A percentile compares a stretch with the other conserved stretches of the same genome.
Conservation (phyloP, 2,888 invertebrate species). For the Odontothrips loti region DNA sequence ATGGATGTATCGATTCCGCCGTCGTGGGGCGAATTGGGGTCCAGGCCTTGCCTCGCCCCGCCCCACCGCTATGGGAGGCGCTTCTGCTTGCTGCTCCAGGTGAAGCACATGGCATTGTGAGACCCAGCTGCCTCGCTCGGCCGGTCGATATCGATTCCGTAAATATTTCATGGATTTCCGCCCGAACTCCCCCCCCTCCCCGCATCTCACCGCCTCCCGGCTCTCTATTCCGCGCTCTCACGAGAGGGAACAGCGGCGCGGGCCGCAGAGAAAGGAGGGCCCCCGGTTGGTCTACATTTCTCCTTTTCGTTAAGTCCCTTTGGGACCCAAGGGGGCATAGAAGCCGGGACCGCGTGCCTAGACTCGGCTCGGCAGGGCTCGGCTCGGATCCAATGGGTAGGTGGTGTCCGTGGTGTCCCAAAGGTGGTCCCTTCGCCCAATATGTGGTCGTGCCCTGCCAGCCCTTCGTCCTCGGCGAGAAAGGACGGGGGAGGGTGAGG, state of each 20-base stretch:
- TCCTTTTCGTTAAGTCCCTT: too few species aligned
- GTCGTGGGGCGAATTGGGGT: too few species aligned
- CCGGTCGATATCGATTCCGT: neutral
- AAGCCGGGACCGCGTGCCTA: too few species aligned
- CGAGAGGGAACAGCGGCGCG: neutral
- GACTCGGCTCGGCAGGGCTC: too few species aligned
- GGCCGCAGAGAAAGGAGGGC: neutral
- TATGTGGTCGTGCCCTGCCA: neutral
- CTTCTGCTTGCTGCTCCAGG: neutral
- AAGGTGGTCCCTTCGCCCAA: neutral
- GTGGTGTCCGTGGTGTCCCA: neutral
- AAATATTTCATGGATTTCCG: constrained; percentile 1
- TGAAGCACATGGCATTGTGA: neutral
- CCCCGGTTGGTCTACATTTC: too few species aligned
- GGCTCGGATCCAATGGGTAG: too few species aligned
- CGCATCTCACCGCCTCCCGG: neutral
- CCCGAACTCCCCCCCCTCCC: neutral
- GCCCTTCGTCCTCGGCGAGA: neutral
- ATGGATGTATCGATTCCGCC: too few species aligned
- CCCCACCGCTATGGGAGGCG: too few species aligned
- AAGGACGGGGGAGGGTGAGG: neutral
- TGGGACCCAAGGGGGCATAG: too few species aligned
- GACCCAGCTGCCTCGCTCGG: neutral
- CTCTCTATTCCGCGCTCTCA: neutral
- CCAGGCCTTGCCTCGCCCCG: too few species aligned